Base-by-base conservation (phyloP, 2,113 vertebrate genomes). In the Montifringilla adamsi region DNA sequence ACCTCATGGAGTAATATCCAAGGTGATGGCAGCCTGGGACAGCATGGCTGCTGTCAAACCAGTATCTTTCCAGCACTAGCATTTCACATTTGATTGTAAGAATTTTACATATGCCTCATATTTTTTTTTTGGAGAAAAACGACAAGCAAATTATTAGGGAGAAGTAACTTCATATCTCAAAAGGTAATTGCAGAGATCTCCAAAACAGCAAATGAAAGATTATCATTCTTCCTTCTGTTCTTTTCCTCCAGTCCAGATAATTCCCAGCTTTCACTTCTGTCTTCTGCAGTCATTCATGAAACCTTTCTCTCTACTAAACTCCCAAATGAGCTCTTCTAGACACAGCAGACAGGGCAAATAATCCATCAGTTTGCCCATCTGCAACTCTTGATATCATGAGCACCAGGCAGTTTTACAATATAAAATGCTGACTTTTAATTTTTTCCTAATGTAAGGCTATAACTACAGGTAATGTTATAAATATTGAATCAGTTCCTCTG, bases 221-320 rank as follows among this genome's bases (percentile, higher is more conserved):
- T 80, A 85, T 30, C 13, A 41, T 91, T 33, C 46, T 88, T 85
- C 59, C 24, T 93, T 67, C n/a, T 10, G 1, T 56, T 84, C 52
- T 70, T 85, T 67, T 60, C 30, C n/a, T 14, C 44, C 37, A 55
- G 20, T 23, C 39, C 46, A 85, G 79, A 73, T 76, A 89, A 82
- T 62, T 95, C 52, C 75, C 31, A 83, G 43, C 26, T 88, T 90
- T 90, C 63, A 89, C 49, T 89, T 74, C 47, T 75, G 26, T 78
- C 73, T 92, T 78, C 89, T 90, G 37, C 46, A 93, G 80, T 68
- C 53, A 67, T 91, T 95, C 84, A 76, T 26, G 74, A 95, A 87
- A 81, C 92, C 39, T 84, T 90, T 93, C 74, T 81, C 44, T 76
- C 41, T 84, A n/a, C 4, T 2, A 23, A 58, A 87, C 39, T 13